Evolutionary conservation across 2,113 vertebrate genomes (phyloP), one percentile per base, ranked within the genome.

Genomic region (Rhabdomys dilectus): DNA sequence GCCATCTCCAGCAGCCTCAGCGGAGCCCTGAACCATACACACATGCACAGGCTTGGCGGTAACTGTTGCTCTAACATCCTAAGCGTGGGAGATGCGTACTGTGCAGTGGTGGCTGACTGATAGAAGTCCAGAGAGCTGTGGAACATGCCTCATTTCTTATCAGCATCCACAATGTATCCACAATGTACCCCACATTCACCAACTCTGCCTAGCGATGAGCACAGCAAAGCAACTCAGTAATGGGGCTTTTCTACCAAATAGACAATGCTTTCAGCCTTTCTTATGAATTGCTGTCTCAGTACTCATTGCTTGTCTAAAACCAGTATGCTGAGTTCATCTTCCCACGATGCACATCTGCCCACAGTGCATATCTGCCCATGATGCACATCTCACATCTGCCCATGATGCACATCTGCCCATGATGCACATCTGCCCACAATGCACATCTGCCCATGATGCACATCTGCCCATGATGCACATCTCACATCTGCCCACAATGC

Each of bases 121-220:
- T 16, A 56, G n/a, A 15, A 78, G 45, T 22, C 31, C 31, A 26
- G 15, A 26, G 58, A 11, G 24, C 89, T n/a, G 2, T 1, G 7
- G 66, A 7, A 2, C 15, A 9, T 2, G 24, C 19, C 34, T 7
- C 51, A 22, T 15, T 34, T 42, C 70, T 56, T 5, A 0, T 2
- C 3, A n/a, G 26, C n/a, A 66, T 4, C 8, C 34, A 42, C 29
- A 75, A 10, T 13, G 39, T 51, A 51, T 51, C 51, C 48, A 51
- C 48, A 51, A 22, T 60, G 5, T 45, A 84, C 0, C 45, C 36
- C 81, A 42, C 3, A 16, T 84, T 15, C n/a, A 29, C 34, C 31
- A 22, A 58, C 34, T 58, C 22, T 77, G 24, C 75, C 36, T 24
- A 82, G n/a, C 48, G 45, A 68, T 58, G 53, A 56, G 88, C 90